phyloP scores from a whole-genome alignment of 2,888 invertebrate species.

The Adela reaumurella region DNA sequence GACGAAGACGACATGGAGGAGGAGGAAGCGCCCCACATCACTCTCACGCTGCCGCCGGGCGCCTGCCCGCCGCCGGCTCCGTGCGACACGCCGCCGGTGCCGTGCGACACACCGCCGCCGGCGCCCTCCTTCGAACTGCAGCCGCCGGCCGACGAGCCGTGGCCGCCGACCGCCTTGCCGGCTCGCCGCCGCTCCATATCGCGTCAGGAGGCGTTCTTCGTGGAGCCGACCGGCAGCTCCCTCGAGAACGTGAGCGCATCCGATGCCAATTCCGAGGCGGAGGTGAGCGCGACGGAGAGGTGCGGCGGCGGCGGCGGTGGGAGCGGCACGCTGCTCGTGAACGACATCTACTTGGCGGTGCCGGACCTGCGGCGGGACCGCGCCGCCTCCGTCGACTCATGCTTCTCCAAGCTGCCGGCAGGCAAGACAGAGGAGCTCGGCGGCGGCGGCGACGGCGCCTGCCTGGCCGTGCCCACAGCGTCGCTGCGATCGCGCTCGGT shows the following conservation, averaged over 20 bases:
- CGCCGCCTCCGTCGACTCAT: slow-evolving; percentile 85
- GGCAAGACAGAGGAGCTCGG: slow-evolving; percentile 69
- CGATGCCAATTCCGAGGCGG: slow-evolving; percentile 19
- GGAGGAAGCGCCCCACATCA: slow-evolving; percentile 52
- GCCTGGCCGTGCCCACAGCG: slow-evolving; percentile 68
- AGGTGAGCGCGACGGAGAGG: slow-evolving; percentile 19
- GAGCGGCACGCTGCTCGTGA: slow-evolving; percentile 46
- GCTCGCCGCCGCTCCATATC: slow-evolving; percentile 71
- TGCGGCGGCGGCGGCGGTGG: slow-evolving; percentile 24
- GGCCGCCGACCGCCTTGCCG: slow-evolving; percentile 28
- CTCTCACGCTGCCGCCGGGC: slow-evolving; percentile 59
- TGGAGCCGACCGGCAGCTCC: slow-evolving; percentile 68
- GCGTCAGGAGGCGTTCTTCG: slow-evolving; percentile 79
- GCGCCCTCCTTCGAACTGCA: slow-evolving; percentile 58
- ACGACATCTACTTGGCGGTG: slow-evolving; percentile 74
- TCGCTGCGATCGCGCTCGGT: slow-evolving; percentile 78
- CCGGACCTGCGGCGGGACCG: slow-evolving; percentile 81
- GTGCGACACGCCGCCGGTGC: slow-evolving; percentile 33
- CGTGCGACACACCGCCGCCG: slow-evolving; percentile 50
- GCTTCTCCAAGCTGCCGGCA: slow-evolving; percentile 74
- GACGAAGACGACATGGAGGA: slow-evolving; percentile 52
- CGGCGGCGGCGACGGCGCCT: slow-evolving; percentile 57
- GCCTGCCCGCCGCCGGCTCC: slow-evolving; percentile 38
- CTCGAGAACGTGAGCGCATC: slow-evolving; percentile 66
- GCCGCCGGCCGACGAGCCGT: slow-evolving; percentile 44